These are phyloP conservation scores for Cyrtorhinus lividipennis DNA, from an alignment of 1,140 invertebrate species.

Conservation along the genomic window DNA sequence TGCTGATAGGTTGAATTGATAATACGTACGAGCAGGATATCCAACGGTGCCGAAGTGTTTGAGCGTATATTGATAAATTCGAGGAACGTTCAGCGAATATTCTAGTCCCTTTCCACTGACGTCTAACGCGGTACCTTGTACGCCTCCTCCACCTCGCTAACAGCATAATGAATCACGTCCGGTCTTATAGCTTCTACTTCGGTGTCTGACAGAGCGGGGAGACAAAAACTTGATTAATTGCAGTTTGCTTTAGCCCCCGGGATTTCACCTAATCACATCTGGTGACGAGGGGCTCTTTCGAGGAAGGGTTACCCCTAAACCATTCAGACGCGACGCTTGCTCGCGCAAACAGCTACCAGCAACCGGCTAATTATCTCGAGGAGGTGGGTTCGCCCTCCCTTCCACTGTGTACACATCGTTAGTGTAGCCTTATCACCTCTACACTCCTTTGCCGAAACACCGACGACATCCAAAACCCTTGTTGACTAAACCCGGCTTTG, in stretches of 20 bases:
- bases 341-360: neutral
- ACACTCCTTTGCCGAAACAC: too few species aligned
- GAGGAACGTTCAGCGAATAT: too few species aligned
- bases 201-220: neutral
- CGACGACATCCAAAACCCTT: neutral
- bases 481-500: neutral
- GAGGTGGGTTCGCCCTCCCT: neutral
- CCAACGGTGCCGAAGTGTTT: too few species aligned
- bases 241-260: neutral
- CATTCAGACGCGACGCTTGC: neutral
- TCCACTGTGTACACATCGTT: neutral
- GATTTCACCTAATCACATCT: neutral
- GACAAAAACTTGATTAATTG: neutral
- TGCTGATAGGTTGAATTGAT: too few species aligned
- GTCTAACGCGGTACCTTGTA: too few species aligned
- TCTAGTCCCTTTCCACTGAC: too few species aligned
- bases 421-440: neutral
- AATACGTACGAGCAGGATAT: too few species aligned
- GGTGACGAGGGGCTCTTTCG: neutral
- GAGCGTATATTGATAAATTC: too few species aligned
- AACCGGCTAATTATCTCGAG: neutral
- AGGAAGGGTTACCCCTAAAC: neutral
- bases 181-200: neutral
- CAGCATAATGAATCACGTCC: neutral
- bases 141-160: neutral